Conservation (phyloP, 2,888 invertebrate species). For the Apoderus coryli region DNA sequence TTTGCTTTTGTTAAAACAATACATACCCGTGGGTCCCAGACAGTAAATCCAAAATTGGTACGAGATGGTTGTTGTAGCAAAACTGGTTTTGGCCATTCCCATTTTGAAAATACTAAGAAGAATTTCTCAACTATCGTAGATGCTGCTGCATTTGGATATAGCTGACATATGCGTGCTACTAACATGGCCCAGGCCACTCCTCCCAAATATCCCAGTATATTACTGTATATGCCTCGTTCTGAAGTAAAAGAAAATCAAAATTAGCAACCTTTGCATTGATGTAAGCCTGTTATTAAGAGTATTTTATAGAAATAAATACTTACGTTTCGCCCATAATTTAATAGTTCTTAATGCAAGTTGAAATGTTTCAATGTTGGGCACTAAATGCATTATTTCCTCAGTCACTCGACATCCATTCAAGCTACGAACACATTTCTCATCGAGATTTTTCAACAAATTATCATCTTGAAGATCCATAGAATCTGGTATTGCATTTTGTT, state of each 20-base stretch:
- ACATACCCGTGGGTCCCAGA: constrained; percentile 91
- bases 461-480: constrained; percentile 80
- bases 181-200: constrained; percentile 99
- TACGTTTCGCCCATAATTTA: constrained; percentile 97
- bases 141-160: constrained; percentile 93
- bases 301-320: constrained; percentile 31
- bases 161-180: constrained; percentile 93
- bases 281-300: not conserved
- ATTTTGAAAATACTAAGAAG: constrained; percentile 94
- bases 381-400: constrained; percentile 90
- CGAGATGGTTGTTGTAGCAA: constrained; percentile 82
- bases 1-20: too few relatives aligned
- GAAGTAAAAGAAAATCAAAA: too few relatives aligned
- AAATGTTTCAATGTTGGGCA: constrained; percentile 91
- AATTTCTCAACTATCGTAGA: constrained; percentile 95
- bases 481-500: constrained; percentile 91
- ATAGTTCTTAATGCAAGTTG: constrained; percentile 85
- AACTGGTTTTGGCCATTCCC: constrained; percentile 99
- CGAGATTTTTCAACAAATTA: constrained; percentile 81
- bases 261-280: not conserved
- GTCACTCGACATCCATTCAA: constrained; percentile 97
- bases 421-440: constrained; percentile 91
- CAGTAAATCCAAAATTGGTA: constrained; percentile 77
- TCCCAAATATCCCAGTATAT: constrained; percentile 92
- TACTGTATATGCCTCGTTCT: constrained; percentile 96